Conservation (phyloP, 2,113 vertebrate species). For the Sceloporus undulatus region DNA sequence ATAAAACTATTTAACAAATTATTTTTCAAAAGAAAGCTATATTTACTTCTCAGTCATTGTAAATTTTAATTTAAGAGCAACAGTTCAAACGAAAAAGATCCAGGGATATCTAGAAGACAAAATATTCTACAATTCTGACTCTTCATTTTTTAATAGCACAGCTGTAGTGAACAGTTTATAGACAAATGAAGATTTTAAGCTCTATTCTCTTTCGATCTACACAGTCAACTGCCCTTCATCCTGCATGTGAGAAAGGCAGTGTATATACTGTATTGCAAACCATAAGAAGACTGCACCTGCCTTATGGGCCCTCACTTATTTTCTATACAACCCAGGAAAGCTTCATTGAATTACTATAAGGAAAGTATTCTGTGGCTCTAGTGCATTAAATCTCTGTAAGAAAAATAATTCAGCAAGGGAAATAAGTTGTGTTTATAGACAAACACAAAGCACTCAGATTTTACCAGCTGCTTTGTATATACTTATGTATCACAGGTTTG, state of each 20-base stretch:
- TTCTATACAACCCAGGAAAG: constrained; percentile 5
- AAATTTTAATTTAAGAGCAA: constrained; percentile 21
- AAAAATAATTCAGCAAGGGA: constrained; percentile 12
- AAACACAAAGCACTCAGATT: background rate
- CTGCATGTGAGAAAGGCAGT: too few relatives aligned
- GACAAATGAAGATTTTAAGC: background rate
- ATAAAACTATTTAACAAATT: background rate
- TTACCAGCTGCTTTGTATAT: background rate
- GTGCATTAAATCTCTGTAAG: background rate
- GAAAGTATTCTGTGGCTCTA: constrained; percentile 17
- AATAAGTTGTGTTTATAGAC: background rate
- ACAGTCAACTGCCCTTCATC: too few relatives aligned
- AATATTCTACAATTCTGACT: background rate
- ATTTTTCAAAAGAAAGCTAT: background rate
- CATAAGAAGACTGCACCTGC: background rate
- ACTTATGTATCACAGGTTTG: background rate
- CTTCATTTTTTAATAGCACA: background rate
- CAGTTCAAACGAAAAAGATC: background rate
- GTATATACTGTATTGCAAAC: background rate
- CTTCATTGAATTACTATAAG: background rate
- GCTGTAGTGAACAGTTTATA: background rate
- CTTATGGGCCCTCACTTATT: constrained; percentile 13
- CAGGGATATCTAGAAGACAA: background rate
- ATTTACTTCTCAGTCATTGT: constrained; percentile 22
- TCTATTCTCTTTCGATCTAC: too few relatives aligned